Base-by-base conservation (phyloP, 2,113 vertebrate species). In the Hassar affinis region DNA sequence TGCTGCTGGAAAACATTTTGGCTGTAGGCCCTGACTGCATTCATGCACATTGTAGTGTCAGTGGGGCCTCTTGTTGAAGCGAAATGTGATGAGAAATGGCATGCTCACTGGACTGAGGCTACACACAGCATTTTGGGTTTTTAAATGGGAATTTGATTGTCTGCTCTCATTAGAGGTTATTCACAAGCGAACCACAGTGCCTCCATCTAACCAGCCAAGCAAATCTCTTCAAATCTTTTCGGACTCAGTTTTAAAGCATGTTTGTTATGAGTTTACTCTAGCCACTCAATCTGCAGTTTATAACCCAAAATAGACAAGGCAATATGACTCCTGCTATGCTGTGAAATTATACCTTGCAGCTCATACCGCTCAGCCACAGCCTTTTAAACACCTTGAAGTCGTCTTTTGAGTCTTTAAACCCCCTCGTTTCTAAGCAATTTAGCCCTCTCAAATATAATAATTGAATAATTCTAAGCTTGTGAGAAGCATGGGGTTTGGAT, bases 101-200 rank as follows among this genome's bases (percentile, higher is more conserved):
- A 7, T 17, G 59, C 79, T 82, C 75, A 66, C 83, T 79, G 79
- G 79, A 86, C 82, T 77, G 82, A 84, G 79, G 71, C 80, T 87
- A 81, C 76, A 78, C 74, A n/a, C 78, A 86, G 81, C 33, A 30
- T 61, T 82, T 61, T n/a, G 20, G 47, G 35, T 33, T 83, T 78
- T 69, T 57, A 49, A 62, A 79, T 61, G 66, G 83, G 81, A 88
- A 82, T 86, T 84, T 84, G 79, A 84, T 76, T 88, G 85, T 86
- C 84, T 66, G 62, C 78, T 87, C 71, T 84, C 81, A 78, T 88
- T 86, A 85, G 64, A 77, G 17, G 9, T 10, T 25, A 56, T 77
- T 77, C 72, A 64, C 22, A 42, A 78, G 81, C 80, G 83, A 85
- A 85, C 87, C 85, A 71, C 85, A 75, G 72, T 30, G 78, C 85